These are phyloP conservation scores for Plectrocnemia conspersa DNA, from an alignment of 1,140 invertebrate species.

Conservation along the genomic window DNA sequence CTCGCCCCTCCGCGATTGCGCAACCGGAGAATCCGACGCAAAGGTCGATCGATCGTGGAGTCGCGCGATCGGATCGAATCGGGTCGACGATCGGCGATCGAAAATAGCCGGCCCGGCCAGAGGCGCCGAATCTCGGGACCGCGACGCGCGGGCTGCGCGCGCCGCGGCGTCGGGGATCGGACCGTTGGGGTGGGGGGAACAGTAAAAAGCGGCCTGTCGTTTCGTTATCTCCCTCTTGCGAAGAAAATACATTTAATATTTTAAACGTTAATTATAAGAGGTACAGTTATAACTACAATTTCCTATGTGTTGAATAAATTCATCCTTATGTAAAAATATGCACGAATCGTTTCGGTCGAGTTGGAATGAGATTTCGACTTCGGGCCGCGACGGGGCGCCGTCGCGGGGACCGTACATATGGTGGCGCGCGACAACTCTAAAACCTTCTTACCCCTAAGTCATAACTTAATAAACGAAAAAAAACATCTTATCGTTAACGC, in stretches of 20 bases:
- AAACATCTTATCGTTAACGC: slow-evolving; percentile 21
- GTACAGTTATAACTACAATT: slow-evolving; percentile 37
- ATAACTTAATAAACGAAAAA: slow-evolving; percentile 32
- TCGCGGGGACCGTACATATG: slow-evolving; percentile 29
- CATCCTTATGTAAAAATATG: slow-evolving; percentile 36
- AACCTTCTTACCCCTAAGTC: slow-evolving; percentile 28
- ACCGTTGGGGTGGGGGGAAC: slow-evolving; percentile 9
- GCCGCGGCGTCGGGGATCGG: slow-evolving; percentile 22
- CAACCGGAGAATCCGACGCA: background rate
- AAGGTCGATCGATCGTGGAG: background rate
- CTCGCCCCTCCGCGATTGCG: background rate
- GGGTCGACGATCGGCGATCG: slow-evolving; percentile 4
- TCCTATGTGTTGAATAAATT: slow-evolving; percentile 34
- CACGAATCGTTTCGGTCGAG: slow-evolving; percentile 34
- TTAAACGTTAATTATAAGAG: slow-evolving; percentile 35
- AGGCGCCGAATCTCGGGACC: background rate
- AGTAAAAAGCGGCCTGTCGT: slow-evolving; percentile 31
- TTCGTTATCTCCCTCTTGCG: slow-evolving; percentile 32
- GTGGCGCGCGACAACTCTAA: slow-evolving; percentile 35
- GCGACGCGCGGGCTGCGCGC: slow-evolving; percentile 17
- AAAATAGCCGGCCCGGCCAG: background rate
- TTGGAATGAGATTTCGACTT: slow-evolving; percentile 36
- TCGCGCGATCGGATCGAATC: background rate
- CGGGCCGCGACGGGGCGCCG: background rate
- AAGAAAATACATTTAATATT: slow-evolving; percentile 35